phyloP scores from a whole-genome alignment of 2,888 invertebrate species.

The Pseudolycoriella hygida region DNA sequence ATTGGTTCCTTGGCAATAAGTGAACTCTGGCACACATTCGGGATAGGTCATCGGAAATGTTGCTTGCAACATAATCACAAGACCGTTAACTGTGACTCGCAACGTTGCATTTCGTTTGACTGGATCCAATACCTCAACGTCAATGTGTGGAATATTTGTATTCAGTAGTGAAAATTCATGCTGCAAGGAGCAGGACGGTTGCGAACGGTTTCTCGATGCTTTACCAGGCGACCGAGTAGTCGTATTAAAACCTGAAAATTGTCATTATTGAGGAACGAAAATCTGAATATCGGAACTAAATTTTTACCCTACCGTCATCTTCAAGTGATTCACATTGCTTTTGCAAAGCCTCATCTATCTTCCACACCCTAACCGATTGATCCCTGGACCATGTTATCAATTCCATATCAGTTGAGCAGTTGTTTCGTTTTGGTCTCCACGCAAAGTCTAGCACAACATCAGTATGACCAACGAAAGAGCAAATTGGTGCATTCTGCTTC shows the following conservation, averaged over 20 bases:
- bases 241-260: background rate
- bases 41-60: slow-evolving; percentile 61
- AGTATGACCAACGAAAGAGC: slow-evolving; percentile 84
- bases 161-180: slow-evolving; percentile 63
- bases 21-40: slow-evolving; percentile 45
- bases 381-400: slow-evolving; percentile 92
- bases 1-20: slow-evolving; percentile 44
- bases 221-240: background rate
- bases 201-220: background rate
- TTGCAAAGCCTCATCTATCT: slow-evolving; percentile 67
- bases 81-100: slow-evolving; percentile 24
- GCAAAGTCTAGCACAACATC: slow-evolving; percentile 92
- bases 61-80: slow-evolving; percentile 37
- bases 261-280: background rate
- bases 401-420: slow-evolving; percentile 30
- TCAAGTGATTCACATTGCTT: slow-evolving; percentile 50
- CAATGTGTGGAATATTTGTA: slow-evolving; percentile 54
- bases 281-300: background rate
- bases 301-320: slow-evolving; percentile 30
- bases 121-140: slow-evolving; percentile 34
- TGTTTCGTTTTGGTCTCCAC: slow-evolving; percentile 36
- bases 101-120: slow-evolving; percentile 34
- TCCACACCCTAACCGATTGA: slow-evolving; percentile 80
- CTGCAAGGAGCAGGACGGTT: slow-evolving; percentile 32
- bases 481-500: slow-evolving; percentile 54